Percentiles rank a stretch among this genome's conserved stretches.
These are phyloP conservation scores for Disparrhopalites patrizii DNA, from an alignment of 2,888 invertebrate genomes.

Conservation along the genomic window DNA sequence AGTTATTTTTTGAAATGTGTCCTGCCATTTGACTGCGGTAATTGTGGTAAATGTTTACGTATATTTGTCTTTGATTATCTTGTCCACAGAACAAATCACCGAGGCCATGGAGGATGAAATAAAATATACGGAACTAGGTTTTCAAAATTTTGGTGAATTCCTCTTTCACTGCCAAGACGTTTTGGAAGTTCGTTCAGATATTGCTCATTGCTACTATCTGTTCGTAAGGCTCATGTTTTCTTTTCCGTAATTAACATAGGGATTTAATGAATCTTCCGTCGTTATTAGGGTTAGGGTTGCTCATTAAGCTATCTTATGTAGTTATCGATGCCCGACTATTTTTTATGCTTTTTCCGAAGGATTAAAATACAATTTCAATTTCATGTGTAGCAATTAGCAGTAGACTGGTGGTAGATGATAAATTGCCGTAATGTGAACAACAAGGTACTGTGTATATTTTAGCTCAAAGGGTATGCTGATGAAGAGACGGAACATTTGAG, in stretches of 20 bases:
- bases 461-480: conserved; percentile 5
- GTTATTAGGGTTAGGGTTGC: too few relatives aligned
- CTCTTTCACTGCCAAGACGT: conserved; percentile 24
- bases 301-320: too few relatives aligned
- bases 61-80: background rate
- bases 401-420: too few relatives aligned
- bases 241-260: too few relatives aligned
- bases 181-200: conserved; percentile 8
- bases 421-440: too few relatives aligned
- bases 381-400: too few relatives aligned
- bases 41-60: background rate
- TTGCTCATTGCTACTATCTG: conserved; percentile 2
- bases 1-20: background rate
- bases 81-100: background rate
- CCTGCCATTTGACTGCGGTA: background rate
- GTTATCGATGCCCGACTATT: too few relatives aligned
- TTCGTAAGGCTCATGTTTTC: conserved; percentile 15
- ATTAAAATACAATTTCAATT: too few relatives aligned
- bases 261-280: too few relatives aligned
- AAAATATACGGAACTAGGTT: conserved; percentile 4
- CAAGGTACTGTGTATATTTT: too few relatives aligned
- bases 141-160: conserved; percentile 19
- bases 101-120: conserved; percentile 17
- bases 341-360: too few relatives aligned
- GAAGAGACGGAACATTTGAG: conserved; percentile 16